Conservation (phyloP, 2,113 vertebrate species). For the Cebus imitator region DNA sequence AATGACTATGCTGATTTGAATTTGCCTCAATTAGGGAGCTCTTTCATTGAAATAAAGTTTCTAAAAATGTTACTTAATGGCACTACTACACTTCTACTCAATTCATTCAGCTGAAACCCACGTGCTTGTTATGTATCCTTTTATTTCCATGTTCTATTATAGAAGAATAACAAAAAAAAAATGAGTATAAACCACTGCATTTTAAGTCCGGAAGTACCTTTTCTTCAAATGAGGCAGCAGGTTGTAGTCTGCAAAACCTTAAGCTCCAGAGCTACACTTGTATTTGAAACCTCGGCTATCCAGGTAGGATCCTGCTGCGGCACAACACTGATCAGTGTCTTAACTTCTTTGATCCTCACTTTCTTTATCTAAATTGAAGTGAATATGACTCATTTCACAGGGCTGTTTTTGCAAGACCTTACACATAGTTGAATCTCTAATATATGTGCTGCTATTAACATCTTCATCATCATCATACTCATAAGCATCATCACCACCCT, state of each 20-base stretch:
- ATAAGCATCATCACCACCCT: too few species aligned
- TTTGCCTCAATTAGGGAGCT: constrained; percentile 71
- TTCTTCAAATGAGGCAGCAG: neutral
- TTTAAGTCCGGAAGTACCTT: constrained; percentile 35
- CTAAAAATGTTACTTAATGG: constrained; percentile 73
- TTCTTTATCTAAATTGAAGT: neutral
- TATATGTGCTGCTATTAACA: neutral
- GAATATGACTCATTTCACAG: neutral
- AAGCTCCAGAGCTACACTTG: neutral
- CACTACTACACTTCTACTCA: constrained; percentile 52
- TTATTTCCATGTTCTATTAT: constrained; percentile 38
- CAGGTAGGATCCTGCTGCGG: too few species aligned
- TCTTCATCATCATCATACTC: neutral
- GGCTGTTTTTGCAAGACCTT: neutral
- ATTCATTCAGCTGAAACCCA: constrained; percentile 68
- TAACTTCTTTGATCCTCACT: neutral
- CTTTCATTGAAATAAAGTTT: constrained; percentile 76
- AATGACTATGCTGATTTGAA: constrained; percentile 74
- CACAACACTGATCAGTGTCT: neutral
- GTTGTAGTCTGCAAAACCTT: neutral
- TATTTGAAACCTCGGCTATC: neutral
- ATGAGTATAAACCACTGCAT: neutral
- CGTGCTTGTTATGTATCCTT: constrained; percentile 46
- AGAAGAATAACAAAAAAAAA: constrained; percentile 49
- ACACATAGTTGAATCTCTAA: neutral